Evolutionary conservation across 2,888 invertebrate genomes (phyloP), one percentile per base, ranked within the genome.

Genomic region (Pristionchus japonicus): DNA sequence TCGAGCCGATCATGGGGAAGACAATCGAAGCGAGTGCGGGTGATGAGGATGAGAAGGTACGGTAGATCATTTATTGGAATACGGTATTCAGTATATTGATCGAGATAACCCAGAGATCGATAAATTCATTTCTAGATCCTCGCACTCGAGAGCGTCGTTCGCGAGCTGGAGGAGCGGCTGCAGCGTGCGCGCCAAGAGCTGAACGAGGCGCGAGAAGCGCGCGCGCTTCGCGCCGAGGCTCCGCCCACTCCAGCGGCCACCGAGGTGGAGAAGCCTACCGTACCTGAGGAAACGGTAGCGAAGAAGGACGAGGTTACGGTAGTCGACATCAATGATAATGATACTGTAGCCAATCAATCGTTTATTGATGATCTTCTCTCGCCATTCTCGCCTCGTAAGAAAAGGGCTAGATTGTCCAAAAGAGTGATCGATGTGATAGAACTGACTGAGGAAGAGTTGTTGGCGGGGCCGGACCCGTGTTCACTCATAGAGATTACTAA

Each of bases 21-120:
- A n/a, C n/a, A n/a, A n/a, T n/a, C n/a, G n/a, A n/a, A n/a, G n/a
- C n/a, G n/a, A n/a, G n/a, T n/a, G n/a, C n/a, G n/a, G n/a, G n/a
- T n/a, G n/a, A n/a, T 31, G 49, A 64, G 13, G 49, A 86, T 37
- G 64, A 64, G 11, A 49, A 67, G 86, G 86, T 86, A 67, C 64
- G 64, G 43, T 67, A 64, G 64, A 3, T 31, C 6, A 74, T 23
- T 20, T 34, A 64, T 31, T 6, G 64, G 20, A 3, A 67, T 64
- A 20, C 11, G 17, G 52, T 52, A 52, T 52, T 2, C n/a, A n/a
- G n/a, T n/a, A n/a, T n/a, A n/a, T n/a, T n/a, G n/a, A n/a, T n/a
- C n/a, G n/a, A n/a, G n/a, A n/a, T 23, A n/a, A 9, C 9, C 3
- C 61, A 27, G 9, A 47, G 47, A 23, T 61, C 23, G 23, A 15